Conservation (phyloP, 2,113 vertebrate genomes). For the Siniperca knerii region DNA sequence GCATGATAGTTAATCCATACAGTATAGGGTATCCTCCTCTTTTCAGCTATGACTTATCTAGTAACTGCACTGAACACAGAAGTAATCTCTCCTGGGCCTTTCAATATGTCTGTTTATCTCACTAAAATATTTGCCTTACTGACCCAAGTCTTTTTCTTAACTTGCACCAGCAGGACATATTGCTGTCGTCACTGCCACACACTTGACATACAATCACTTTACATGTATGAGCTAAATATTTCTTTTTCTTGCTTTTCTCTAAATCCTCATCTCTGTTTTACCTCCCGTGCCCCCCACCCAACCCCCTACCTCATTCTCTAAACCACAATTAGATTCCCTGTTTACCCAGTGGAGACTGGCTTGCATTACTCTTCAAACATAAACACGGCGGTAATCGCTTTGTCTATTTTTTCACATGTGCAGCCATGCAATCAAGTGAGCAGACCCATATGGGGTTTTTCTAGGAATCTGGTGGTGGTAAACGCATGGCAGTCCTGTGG, state of each 20-base stretch:
- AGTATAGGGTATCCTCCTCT: constrained; percentile 48
- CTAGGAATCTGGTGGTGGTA: constrained; percentile 77
- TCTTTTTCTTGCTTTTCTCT: constrained; percentile 21
- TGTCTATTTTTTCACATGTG: constrained; percentile 85
- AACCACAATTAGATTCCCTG: constrained; percentile 82
- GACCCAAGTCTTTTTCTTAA: constrained; percentile 4
- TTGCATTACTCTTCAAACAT: constrained; percentile 83
- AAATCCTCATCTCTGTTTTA: constrained; percentile 54
- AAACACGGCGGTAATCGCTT: constrained; percentile 82
- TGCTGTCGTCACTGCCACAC: constrained; percentile 9
- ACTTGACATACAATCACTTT: constrained; percentile 39
- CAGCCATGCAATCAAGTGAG: constrained; percentile 81
- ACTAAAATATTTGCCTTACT: constrained; percentile 33
- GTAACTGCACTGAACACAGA: constrained; percentile 36
- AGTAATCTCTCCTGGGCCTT: constrained; percentile 13
- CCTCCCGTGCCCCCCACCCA: constrained; percentile 53
- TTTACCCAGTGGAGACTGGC: constrained; percentile 81
- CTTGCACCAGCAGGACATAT: not conserved
- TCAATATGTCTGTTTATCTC: constrained; percentile 26
- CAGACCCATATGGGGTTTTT: constrained; percentile 72
- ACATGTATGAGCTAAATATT: constrained; percentile 4
- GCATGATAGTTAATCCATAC: constrained; percentile 69
- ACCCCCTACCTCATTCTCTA: constrained; percentile 53
- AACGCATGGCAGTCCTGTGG: constrained; percentile 72
- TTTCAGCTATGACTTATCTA: constrained; percentile 39